phyloP scores from a whole-genome alignment of 2,888 invertebrate species.

The Trichogramma dendrolimi region DNA sequence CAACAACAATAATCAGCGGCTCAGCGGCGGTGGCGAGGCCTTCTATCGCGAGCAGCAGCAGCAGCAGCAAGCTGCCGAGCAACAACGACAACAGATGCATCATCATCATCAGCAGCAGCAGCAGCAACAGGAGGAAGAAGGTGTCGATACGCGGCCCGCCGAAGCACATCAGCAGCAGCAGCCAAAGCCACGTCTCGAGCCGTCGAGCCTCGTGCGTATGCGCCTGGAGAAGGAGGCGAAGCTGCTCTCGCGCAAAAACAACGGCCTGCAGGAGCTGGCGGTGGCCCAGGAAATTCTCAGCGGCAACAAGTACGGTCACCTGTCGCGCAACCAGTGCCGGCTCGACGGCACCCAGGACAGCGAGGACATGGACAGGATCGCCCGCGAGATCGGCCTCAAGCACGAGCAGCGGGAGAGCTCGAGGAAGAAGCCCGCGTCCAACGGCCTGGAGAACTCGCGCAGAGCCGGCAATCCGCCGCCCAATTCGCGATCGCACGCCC shows the following conservation, averaged over 20 bases:
- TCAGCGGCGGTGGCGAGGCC: background rate
- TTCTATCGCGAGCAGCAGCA: background rate
- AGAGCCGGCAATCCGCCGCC: conserved; percentile 35
- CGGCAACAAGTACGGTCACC: background rate
- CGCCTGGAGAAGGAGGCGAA: conserved; percentile 36
- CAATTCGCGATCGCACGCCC: background rate
- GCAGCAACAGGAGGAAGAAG: background rate
- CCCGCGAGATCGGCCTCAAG: no score
- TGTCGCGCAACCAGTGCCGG: conserved; percentile 1
- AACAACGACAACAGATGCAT: conserved; percentile 13
- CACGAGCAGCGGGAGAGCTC: background rate
- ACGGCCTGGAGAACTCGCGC: conserved; percentile 41
- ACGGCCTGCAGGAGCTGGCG: conserved; percentile 43
- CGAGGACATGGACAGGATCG: background rate
- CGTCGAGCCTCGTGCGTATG: conserved; percentile 41
- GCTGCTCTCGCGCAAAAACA: conserved; percentile 39
- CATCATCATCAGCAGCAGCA: conserved; percentile 21
- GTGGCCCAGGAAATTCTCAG: conserved; percentile 32
- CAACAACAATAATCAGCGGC: background rate
- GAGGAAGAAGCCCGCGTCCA: conserved; percentile 31
- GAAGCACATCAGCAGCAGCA: background rate
- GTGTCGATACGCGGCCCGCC: background rate
- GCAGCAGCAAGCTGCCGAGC: background rate
- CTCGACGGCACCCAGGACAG: conserved; percentile 41
- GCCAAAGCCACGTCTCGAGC: conserved; percentile 14